phyloP scores from a whole-genome alignment of 53 echinoderm and acorn worm genomes.

The Paelopatides confundens region DNA sequence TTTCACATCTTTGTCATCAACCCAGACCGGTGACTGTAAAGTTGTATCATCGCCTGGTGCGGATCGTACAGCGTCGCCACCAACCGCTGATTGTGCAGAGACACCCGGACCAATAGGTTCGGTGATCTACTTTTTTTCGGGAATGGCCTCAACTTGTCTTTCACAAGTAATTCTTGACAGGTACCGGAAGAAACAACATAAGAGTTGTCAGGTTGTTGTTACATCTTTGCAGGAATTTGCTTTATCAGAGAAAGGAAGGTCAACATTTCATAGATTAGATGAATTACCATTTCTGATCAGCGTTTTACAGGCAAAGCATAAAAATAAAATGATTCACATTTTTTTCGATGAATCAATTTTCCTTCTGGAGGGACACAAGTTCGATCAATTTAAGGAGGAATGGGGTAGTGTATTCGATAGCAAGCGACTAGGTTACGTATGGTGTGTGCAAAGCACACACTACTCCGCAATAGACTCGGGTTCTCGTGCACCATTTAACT shows the following conservation, averaged over 20 bases:
- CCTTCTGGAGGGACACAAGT: neutral
- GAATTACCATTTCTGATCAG: neutral
- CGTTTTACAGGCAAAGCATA: neutral
- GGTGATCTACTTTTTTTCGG: constrained; percentile 3
- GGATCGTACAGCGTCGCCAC: no score
- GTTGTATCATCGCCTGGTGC: no score
- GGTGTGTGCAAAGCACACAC: neutral
- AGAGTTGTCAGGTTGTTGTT: neutral
- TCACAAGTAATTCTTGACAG: neutral
- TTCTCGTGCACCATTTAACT: neutral
- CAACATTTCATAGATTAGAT: neutral
- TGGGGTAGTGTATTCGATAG: neutral
- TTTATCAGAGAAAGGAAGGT: neutral
- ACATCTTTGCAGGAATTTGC: neutral
- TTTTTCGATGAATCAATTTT: neutral
- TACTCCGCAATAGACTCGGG: neutral
- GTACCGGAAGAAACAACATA: neutral
- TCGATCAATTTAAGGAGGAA: neutral
- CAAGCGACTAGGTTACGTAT: neutral
- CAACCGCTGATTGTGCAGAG: no score
- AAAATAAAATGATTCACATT: neutral
- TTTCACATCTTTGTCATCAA: no score
- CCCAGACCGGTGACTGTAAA: no score
- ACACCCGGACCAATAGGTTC: no score
- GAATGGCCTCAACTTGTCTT: neutral